Evolutionary conservation across 2,797 vertebrate genomes (phyloP).

Genomic region (Acomys russatus): DNA sequence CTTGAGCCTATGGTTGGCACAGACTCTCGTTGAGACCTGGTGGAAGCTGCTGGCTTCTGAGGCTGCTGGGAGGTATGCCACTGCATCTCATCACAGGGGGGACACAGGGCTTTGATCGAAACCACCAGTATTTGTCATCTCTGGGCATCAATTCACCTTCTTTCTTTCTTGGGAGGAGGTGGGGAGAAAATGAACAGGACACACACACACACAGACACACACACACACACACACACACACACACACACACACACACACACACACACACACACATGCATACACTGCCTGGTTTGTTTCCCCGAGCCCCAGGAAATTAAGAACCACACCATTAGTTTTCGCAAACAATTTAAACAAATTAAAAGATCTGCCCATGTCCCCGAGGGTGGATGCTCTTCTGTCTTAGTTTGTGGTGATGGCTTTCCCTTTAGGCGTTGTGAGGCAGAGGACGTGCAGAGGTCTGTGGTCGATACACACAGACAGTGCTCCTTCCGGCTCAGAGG

Average conservation of each 20-base stretch:
- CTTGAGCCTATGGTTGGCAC: slow-evolving; percentile 30
- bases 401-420: neutral
- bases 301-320: neutral
- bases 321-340: slow-evolving; percentile 69
- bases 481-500: slow-evolving; percentile 74
- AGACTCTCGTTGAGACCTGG: neutral
- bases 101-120: slow-evolving; percentile 67
- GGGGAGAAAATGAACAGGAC: slow-evolving; percentile 68
- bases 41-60: neutral
- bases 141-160: slow-evolving; percentile 50
- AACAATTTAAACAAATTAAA: slow-evolving; percentile 69
- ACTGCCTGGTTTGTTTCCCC: slow-evolving; percentile 60
- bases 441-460: slow-evolving; percentile 72
- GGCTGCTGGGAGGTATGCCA: neutral
- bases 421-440: slow-evolving; percentile 23
- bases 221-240: too few relatives aligned
- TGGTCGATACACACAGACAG: slow-evolving; percentile 67
- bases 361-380: neutral
- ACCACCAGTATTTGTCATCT: slow-evolving; percentile 58
- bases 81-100: neutral
- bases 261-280: too few relatives aligned
- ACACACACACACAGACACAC: too few relatives aligned
- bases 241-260: too few relatives aligned
- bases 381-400: neutral
- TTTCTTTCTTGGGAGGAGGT: neutral